Evolutionary conservation across 1,140 invertebrate species (phyloP), one percentile per base, ranked within the genome.

Genomic region (Homarus americanus): DNA sequence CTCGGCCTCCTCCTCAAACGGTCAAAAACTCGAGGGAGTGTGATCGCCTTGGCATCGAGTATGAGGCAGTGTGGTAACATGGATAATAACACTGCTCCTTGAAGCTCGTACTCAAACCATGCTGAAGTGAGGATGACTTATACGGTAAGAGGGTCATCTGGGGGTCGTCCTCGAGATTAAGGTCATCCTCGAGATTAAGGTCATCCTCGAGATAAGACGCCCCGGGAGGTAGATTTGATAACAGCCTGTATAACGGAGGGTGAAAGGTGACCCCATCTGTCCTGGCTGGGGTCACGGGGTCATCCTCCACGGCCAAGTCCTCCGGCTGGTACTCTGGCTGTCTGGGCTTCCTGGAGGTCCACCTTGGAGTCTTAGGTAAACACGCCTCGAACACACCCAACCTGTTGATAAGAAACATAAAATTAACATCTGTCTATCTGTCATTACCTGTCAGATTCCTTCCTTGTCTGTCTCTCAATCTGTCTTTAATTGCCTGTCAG

Each of bases 221-320:
- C 7, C 82, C 82, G 10, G 82, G 82, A 15, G 82, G 82, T 58
- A 83, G 24, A 58, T 83, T 83, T 28, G 82, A 83, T 15, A 83
- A 38, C 9, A 83, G 36, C 4, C 32, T 83, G 82, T 83, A 69
- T 5, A 83, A 58, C 2, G 82, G 82, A 20, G 82, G 82, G n/a
- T 83, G 82, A 24, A 32, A 83, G 32, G 53, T 83, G 82, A 83
- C 58, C 38, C 63, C 53, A 12, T 69, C 15, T 40, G 32, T 5
- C 9, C 32, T 3, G 32, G 20, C 17, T 20, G 5, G 12, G 58
- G 53, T 36, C 36, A 24, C 1, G n/a, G 28, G n/a, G 7, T 80
- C 78, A 2, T 32, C 28, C 41, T 36, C 79, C 15, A 63, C n/a
- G 32, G 28, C 53, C 34, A 83, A 15, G 5, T 79, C 76, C 24